Evolutionary conservation across 2,888 invertebrate genomes (phyloP), one percentile per base, ranked within the genome.

Genomic region (Leptinotarsa juncta): DNA sequence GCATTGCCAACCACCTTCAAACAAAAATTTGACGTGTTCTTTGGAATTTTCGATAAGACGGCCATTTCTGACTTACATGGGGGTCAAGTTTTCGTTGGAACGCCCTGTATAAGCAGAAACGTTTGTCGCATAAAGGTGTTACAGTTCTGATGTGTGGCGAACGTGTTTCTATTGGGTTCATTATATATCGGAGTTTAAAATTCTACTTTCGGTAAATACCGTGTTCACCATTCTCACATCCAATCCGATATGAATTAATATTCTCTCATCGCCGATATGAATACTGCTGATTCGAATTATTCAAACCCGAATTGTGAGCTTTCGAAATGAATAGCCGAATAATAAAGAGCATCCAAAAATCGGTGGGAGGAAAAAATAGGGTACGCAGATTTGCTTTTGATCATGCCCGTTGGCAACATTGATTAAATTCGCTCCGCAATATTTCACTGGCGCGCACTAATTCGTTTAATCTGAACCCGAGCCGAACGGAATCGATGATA

Each of bases 401-500:
- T 57, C 23, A 23, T 23, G 57, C 57, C 53, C 20, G 14, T 57
- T 14, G 26, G 23, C 26, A 57, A 57, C 57, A 57, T 57, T 57
- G 57, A 57, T 57, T 57, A 15, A 57, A 57, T 57, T 57, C 57
- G 20, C 20, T 14, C 57, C 15, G 57, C 26, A 20, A 57, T 57
- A 20, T 57, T 57, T 18, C 20, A 57, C 57, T 57, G 57, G 57
- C 23, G 14, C 57, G 57, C 4, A 57, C 23, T 57, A 57, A 57
- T 57, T 57, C 57, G 23, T 57, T 57, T 57, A 57, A 57, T 57
- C 57, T 20, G 5, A 57, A 57, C 57, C 57, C 57, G 57, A 57
- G 15, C 53, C 18, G 53, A 7, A 53, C 53, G 7, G 53, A 53
- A 53, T 53, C 53, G 18, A 18, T 53, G 53, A 53, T 53, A 53